Base-by-base conservation (phyloP, 2,888 invertebrate species). In the Cyaniris semiargus region DNA sequence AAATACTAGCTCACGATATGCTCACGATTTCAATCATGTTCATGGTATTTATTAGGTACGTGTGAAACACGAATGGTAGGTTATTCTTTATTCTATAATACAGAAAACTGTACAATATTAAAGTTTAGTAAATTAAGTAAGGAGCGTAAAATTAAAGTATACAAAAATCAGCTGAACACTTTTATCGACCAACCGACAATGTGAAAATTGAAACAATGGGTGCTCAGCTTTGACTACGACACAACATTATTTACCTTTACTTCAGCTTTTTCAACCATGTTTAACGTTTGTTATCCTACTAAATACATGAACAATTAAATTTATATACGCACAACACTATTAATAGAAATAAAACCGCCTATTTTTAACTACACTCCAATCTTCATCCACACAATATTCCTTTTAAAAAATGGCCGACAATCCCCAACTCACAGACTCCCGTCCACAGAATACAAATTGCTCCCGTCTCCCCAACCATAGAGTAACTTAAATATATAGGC, bases 221-320 rank as follows among this genome's bases (percentile, higher is more conserved):
- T 86, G n/a, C n/a, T n/a, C n/a, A n/a, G 80, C 81, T 81, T 82
- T 80, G 80, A 79, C 38, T 70, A 76, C 60, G 48, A 79, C 77
- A 75, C 76, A 78, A 78, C 75, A 75, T 10, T 44, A 44, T 27
- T 80, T 84, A 92, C 93, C 91, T 91, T 91, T 72, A 85, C 80
- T 80, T 88, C 88, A 58, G 86, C 81, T 78, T 89, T 88, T 83
- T 90, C 91, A 78, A 90, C 89, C 93, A 93, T 92, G 56, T 77
- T 77, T 7, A 38, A 58, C 38, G 27, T 15, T 71, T 70, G 70
- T 15, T 76, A 70, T 7, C 15, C 53, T 70, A 53, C 10, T 10
- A n/a, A 76, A 21, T 44, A n/a, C 18, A 70, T 18, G 7, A 48
- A 31, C 18, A n/a, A 70, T 15, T 72, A 44, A 27, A 27, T 74